Evolutionary conservation across 2,888 invertebrate genomes (phyloP), one percentile per base, ranked within the genome.

Genomic region (Molorchus minor): DNA sequence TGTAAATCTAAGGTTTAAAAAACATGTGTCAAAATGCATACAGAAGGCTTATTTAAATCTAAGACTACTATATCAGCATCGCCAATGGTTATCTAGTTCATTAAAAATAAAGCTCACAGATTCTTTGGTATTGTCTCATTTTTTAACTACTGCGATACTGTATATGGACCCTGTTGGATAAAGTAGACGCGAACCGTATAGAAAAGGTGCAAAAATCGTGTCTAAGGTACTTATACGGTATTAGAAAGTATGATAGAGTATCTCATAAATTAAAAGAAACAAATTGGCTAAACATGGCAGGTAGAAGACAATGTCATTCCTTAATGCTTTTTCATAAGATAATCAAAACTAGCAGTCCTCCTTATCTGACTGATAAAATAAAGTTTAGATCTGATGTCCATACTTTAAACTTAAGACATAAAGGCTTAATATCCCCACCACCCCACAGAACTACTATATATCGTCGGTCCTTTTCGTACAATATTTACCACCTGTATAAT

Each of bases 1-100:
- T 10, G 25, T 29, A 33, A 45, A 44, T 25, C 30, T 53, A 15
- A 15, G 53, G 2, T 53, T 53, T 53, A 53, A 30, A 17, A 41
- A 19, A 15, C 53, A 53, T 30, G 17, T 44, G 13, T 15, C 41
- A 16, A 53, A 53, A 19, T 43, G 41, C 13, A 15, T 20, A 3
- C 41, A n/a, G n/a, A n/a, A n/a, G n/a, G n/a, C n/a, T n/a, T n/a
- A n/a, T n/a, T n/a, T n/a, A n/a, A n/a, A n/a, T 44, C 44, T 53
- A 43, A 53, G 25, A 25, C 1, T 53, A n/a, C 10, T 53, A 17
- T 53, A 51, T 38, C 51, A 17, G 7, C 19, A 51, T 38, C 38
- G 38, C 17, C 8, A 13, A 5, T 38, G 15, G 2, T 17, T 30
- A 2, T 30, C 30, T 5, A n/a, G n/a, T n/a, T n/a, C n/a, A n/a